Conservation (phyloP, 2,797 vertebrate species). For the Momotus momota region DNA sequence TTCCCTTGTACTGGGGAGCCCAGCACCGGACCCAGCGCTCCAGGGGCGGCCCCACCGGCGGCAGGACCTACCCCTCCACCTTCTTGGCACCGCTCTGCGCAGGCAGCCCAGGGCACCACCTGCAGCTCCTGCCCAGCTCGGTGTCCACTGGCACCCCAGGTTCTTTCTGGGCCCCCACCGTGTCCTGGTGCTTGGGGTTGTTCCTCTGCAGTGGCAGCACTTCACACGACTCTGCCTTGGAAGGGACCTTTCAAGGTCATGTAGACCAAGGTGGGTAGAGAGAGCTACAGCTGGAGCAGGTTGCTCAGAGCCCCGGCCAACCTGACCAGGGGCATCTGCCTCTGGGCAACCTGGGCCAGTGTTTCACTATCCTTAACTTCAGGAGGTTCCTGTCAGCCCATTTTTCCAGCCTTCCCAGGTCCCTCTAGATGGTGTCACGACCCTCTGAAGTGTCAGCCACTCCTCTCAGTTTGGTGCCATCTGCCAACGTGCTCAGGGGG, state of each 20-base stretch:
- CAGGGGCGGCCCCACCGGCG: background rate
- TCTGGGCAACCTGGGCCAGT: background rate
- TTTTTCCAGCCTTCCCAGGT: background rate
- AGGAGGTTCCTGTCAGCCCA: background rate
- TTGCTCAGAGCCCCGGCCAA: background rate
- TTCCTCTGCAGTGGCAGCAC: background rate
- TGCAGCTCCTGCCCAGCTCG: background rate
- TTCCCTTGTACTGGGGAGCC: background rate
- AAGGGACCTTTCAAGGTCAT: background rate
- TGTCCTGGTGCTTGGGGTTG: background rate
- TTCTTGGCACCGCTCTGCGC: background rate
- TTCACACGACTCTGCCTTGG: background rate
- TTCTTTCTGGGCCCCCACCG: background rate
- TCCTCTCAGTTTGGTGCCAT: background rate
- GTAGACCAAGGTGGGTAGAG: background rate
- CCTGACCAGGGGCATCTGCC: no score
- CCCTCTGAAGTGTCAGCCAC: background rate
- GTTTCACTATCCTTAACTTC: background rate
- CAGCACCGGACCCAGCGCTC: no score
- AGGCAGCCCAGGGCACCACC: background rate
- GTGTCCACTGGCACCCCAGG: background rate
- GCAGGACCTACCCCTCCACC: background rate
- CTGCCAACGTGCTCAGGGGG: no score
- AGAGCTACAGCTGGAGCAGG: background rate
- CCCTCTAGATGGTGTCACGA: background rate